These are phyloP conservation scores for Calameuta idolon DNA, from an alignment of 2,888 invertebrate genomes.

Conservation along the genomic window DNA sequence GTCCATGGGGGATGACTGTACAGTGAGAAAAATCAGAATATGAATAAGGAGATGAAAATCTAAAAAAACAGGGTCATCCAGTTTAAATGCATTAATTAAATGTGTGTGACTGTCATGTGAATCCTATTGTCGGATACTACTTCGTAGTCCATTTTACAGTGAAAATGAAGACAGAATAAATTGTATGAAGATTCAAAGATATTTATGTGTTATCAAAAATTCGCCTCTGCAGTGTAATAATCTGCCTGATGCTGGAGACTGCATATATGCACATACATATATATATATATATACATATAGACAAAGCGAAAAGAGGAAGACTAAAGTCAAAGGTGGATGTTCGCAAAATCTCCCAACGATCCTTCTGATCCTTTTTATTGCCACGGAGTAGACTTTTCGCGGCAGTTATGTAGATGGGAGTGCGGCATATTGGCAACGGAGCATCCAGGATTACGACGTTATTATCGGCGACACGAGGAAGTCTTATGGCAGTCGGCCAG, in stretches of 20 bases:
- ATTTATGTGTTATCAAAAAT: neutral
- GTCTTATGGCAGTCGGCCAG: slow-evolving; percentile 63
- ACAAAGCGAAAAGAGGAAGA: neutral
- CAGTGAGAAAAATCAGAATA: neutral
- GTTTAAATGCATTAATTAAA: neutral
- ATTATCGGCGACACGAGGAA: slow-evolving; percentile 50
- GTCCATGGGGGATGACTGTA: neutral
- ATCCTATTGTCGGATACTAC: neutral
- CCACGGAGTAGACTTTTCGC: slow-evolving; percentile 48
- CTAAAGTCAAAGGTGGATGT: neutral
- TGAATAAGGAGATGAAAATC: neutral
- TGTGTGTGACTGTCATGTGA: neutral
- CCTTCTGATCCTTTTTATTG: slow-evolving; percentile 52
- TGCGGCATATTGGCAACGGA: slow-evolving; percentile 63
- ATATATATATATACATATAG: neutral
- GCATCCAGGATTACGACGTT: slow-evolving; percentile 52
- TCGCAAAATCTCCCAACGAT: neutral
- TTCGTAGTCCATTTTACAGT: neutral
- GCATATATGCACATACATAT: neutral
- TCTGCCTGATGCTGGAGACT: neutral
- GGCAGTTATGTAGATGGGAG: slow-evolving; percentile 60
- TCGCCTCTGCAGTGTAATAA: neutral
- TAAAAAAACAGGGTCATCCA: neutral
- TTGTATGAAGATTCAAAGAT: neutral
- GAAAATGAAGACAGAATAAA: neutral